Percentiles rank a stretch among this genome's conserved stretches.
These are phyloP conservation scores for Buceros bicornis DNA, from an alignment of 2,797 vertebrate species.

Conservation along the genomic window DNA sequence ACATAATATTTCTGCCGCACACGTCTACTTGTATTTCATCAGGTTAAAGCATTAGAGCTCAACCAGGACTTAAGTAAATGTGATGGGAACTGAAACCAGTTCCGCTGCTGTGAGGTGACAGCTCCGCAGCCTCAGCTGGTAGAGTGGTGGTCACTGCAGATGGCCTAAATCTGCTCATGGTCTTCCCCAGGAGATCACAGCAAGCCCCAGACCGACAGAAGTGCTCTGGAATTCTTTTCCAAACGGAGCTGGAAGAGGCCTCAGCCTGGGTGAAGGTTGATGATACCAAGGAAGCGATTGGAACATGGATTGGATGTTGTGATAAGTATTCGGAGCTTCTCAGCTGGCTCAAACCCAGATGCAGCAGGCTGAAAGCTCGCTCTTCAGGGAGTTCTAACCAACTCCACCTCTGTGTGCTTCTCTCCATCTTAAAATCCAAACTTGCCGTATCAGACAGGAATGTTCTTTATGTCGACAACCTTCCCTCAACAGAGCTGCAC, in stretches of 20 bases:
- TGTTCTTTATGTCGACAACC: neutral
- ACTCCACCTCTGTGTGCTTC: neutral
- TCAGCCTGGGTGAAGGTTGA: neutral
- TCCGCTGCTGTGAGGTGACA: neutral
- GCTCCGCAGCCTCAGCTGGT: neutral
- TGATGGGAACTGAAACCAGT: neutral
- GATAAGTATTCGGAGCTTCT: neutral
- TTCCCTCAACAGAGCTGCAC: neutral
- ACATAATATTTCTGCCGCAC: neutral
- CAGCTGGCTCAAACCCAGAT: neutral
- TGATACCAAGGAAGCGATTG: neutral
- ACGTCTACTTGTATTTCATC: neutral
- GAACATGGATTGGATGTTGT: neutral
- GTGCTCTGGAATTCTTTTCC: neutral
- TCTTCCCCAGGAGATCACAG: rapidly evolving
- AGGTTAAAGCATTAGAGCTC: neutral
- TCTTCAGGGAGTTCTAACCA: neutral
- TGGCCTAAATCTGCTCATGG: neutral
- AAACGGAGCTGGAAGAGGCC: neutral
- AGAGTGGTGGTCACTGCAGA: neutral
- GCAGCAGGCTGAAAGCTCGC: rapidly evolving
- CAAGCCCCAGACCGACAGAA: neutral
- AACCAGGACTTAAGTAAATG: neutral
- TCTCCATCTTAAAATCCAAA: neutral
- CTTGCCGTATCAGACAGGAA: neutral